phyloP scores from a whole-genome alignment of 2,888 invertebrate genomes.

The Boloria selene region DNA sequence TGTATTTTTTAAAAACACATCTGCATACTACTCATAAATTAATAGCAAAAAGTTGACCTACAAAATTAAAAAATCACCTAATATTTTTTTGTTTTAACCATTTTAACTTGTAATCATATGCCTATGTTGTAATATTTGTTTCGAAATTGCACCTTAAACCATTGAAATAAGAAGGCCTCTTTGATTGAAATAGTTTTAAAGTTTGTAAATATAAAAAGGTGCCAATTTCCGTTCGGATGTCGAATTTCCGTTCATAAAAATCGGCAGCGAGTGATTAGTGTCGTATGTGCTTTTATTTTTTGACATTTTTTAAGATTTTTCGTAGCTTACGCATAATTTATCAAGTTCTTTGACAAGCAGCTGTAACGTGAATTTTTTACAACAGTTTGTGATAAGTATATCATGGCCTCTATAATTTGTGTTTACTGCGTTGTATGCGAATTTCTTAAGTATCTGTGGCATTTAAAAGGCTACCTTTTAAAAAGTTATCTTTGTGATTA shows the following conservation, averaged over 20 bases:
- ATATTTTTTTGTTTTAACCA: slow-evolving; percentile 41
- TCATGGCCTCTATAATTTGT: slow-evolving; percentile 22
- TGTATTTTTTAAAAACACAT: slow-evolving; percentile 70
- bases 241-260: slow-evolving; percentile 76
- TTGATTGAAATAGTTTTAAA: slow-evolving; percentile 24
- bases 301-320: slow-evolving; percentile 64
- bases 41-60: slow-evolving; percentile 80
- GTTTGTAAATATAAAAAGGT: slow-evolving; percentile 64
- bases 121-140: slow-evolving; percentile 17
- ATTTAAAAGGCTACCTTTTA: too few relatives aligned
- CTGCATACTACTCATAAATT: slow-evolving; percentile 72
- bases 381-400: slow-evolving; percentile 48
- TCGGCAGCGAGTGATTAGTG: slow-evolving; percentile 75
- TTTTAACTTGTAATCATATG: slow-evolving; percentile 30
- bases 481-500: too few relatives aligned
- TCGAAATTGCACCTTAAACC: slow-evolving; percentile 43
- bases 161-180: slow-evolving; percentile 38
- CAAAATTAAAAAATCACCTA: slow-evolving; percentile 63
- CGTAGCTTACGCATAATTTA: slow-evolving; percentile 61
- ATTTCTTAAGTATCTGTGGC: neutral
- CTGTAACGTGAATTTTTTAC: slow-evolving; percentile 55
- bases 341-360: slow-evolving; percentile 67
- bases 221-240: slow-evolving; percentile 78
- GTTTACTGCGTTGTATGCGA: slow-evolving; percentile 5
- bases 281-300: slow-evolving; percentile 70